Evolutionary conservation across 1,140 invertebrate genomes (phyloP).

Genomic region (Drosophila virilis): DNA sequence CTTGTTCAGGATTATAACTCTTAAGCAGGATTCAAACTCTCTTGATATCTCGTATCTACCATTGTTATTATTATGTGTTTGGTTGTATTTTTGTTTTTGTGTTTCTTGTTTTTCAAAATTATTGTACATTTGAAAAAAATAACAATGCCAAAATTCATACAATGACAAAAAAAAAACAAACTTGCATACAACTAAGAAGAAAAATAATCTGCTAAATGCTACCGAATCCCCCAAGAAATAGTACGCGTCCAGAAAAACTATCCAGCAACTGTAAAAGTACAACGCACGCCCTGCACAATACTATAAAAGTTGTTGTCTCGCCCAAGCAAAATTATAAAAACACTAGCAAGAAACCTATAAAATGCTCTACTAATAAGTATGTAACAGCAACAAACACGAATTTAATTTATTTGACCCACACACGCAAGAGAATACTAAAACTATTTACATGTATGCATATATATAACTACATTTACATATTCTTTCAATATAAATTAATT

Average conservation of each 20-base stretch:
- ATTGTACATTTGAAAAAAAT: slow-evolving; percentile 36
- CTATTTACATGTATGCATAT: slow-evolving; percentile 36
- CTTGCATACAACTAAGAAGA: slow-evolving; percentile 51
- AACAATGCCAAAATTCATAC: slow-evolving; percentile 44
- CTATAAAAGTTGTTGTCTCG: slow-evolving; percentile 21
- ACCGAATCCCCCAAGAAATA: slow-evolving; percentile 7
- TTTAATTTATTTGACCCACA: slow-evolving; percentile 35
- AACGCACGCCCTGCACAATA: slow-evolving; percentile 48
- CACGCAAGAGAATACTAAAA: slow-evolving; percentile 49
- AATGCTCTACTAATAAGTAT: slow-evolving; percentile 56
- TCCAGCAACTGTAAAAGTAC: slow-evolving; percentile 42
- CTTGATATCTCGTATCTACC: slow-evolving; percentile 38
- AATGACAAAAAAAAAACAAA: slow-evolving; percentile 20
- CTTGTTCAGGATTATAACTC: slow-evolving; percentile 18
- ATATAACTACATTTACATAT: slow-evolving; percentile 26
- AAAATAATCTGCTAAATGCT: slow-evolving; percentile 30
- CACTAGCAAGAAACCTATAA: slow-evolving; percentile 21
- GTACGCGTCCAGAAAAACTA: slow-evolving; percentile 30
- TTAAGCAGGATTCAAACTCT: slow-evolving; percentile 7
- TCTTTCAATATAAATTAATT: slow-evolving; percentile 24
- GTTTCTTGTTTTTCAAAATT: slow-evolving; percentile 48
- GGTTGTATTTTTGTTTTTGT: slow-evolving; percentile 57
- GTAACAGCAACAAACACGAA: slow-evolving; percentile 23
- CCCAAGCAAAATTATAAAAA: slow-evolving; percentile 19
- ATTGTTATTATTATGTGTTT: slow-evolving; percentile 60